A percentile compares a stretch with the other conserved stretches of the same genome.
Conservation (phyloP, 2,113 vertebrate genomes). For the Tetrao urogallus region DNA sequence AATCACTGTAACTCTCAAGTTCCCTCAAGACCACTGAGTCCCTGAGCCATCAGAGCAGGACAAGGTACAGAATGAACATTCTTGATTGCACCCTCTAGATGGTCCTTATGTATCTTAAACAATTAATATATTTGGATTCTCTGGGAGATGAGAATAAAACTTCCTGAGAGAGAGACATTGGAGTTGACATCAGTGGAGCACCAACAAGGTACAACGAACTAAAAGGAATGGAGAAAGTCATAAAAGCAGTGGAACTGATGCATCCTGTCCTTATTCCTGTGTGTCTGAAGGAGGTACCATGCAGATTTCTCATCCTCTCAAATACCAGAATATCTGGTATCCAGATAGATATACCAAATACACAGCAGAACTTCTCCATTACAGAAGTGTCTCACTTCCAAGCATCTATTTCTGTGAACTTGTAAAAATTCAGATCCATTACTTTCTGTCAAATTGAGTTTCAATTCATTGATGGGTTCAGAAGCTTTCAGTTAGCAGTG, state of each 20-base stretch:
- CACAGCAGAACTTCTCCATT: not conserved
- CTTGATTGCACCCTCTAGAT: not conserved
- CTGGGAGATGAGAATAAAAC: not conserved
- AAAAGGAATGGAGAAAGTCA: not conserved
- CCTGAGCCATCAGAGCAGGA: not conserved
- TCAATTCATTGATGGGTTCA: not conserved
- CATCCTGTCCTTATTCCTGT: accelerated
- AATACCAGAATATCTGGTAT: not conserved
- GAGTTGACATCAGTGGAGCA: not conserved
- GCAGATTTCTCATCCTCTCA: not conserved
- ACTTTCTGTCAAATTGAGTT: not conserved
- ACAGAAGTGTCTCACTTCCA: not conserved
- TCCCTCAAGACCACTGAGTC: not conserved
- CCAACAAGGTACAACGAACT: not conserved
- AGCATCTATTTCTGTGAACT: not conserved
- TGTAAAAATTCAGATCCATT: not conserved
- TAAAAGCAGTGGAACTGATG: not conserved
- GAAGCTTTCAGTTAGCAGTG: not conserved
- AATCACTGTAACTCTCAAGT: not conserved
- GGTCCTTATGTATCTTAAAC: not conserved
- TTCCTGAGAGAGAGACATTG: not conserved
- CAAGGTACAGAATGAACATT: not conserved
- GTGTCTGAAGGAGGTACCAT: not conserved
- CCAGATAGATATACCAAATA: not conserved
- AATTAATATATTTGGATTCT: not conserved